phyloP scores from a whole-genome alignment of 2,888 invertebrate species.

The Caenorhabditis sinica region DNA sequence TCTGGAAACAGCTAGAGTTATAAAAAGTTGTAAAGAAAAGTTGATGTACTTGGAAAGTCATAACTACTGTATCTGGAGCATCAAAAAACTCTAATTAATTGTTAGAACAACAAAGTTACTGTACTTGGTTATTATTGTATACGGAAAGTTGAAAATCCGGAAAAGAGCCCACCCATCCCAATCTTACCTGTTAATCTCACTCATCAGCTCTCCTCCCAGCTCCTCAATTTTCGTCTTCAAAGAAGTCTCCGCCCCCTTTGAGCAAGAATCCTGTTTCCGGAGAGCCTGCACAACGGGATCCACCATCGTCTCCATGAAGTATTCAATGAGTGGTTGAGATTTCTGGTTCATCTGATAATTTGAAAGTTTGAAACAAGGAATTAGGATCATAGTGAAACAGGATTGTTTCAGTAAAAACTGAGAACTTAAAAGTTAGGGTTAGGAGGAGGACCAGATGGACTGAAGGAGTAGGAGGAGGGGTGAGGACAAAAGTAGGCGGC shows the following conservation, averaged over 20 bases:
- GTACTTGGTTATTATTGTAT: too few relatives aligned
- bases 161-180: background rate
- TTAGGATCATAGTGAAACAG: background rate
- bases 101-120: too few relatives aligned
- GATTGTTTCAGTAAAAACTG: background rate
- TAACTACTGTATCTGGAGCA: too few relatives aligned
- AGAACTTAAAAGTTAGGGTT: background rate
- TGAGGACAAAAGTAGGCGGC: conserved; percentile 62
- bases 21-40: too few relatives aligned
- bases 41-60: too few relatives aligned
- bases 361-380: background rate
- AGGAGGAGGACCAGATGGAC: conserved; percentile 17
- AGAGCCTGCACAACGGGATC: conserved; percentile 27
- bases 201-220: conserved; percentile 17
- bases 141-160: background rate
- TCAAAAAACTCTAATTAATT: too few relatives aligned
- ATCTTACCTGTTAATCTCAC: conserved; percentile 36
- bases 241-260: background rate
- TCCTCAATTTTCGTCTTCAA: conserved; percentile 27
- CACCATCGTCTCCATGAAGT: conserved; percentile 36
- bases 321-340: conserved; percentile 18
- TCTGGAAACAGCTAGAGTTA: background rate
- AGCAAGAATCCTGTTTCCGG: background rate
- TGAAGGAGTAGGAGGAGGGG: conserved; percentile 26
- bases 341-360: conserved; percentile 21